phyloP scores from a whole-genome alignment of 2,797 vertebrate species.

The Siniperca undulata region DNA sequence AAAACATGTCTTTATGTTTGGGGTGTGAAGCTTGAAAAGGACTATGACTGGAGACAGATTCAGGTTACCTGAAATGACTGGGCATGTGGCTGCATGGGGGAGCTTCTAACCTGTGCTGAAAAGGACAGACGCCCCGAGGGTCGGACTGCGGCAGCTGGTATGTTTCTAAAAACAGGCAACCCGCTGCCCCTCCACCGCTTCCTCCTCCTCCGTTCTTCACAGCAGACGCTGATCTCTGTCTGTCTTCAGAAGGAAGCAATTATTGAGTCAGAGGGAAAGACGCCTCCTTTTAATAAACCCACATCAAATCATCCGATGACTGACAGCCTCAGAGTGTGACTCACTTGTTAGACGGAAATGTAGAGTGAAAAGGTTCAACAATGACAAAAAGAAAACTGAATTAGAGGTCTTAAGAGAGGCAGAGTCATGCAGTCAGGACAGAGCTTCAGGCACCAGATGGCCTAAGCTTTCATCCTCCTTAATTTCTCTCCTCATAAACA shows the following conservation, averaged over 20 bases:
- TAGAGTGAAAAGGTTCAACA: slow-evolving; percentile 56
- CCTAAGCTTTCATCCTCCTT: slow-evolving; percentile 41
- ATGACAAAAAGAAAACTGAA: slow-evolving; percentile 43
- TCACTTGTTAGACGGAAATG: slow-evolving; percentile 62
- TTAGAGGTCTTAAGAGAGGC: slow-evolving; percentile 40
- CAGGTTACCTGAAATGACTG: slow-evolving; percentile 60
- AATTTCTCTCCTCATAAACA: slow-evolving; percentile 55
- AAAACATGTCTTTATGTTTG: slow-evolving; percentile 25
- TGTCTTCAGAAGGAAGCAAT: slow-evolving; percentile 78
- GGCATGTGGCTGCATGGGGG: slow-evolving; percentile 57
- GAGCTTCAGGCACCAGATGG: slow-evolving; percentile 50
- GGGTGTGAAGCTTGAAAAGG: slow-evolving; percentile 43
- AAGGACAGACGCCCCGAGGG: slow-evolving; percentile 73
- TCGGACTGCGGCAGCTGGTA: slow-evolving; percentile 72
- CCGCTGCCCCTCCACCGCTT: neutral
- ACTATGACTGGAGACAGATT: slow-evolving; percentile 50
- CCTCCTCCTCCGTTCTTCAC: slow-evolving; percentile 44
- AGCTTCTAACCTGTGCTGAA: slow-evolving; percentile 76
- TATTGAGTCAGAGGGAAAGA: slow-evolving; percentile 81
- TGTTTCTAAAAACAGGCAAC: slow-evolving; percentile 80
- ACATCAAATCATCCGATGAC: slow-evolving; percentile 73
- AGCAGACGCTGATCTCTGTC: slow-evolving; percentile 81
- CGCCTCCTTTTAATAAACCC: slow-evolving; percentile 78
- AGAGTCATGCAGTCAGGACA: slow-evolving; percentile 45
- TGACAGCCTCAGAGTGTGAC: slow-evolving; percentile 74